Conservation (phyloP, 1,140 invertebrate species). For the Melipona quadrifasciata region DNA sequence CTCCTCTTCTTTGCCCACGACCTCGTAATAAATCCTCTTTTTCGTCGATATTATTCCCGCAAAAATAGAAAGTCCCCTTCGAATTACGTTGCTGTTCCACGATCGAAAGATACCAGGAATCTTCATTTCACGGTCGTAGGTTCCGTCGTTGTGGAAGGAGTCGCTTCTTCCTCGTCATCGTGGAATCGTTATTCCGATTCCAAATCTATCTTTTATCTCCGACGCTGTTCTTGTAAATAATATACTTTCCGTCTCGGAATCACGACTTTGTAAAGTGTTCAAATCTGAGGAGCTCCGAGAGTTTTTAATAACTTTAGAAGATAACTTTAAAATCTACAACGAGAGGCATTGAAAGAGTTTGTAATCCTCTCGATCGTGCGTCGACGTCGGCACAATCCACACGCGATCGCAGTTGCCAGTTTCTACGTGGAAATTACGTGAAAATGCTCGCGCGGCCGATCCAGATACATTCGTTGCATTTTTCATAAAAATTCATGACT, state of each 20-base stretch:
- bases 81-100: neutral
- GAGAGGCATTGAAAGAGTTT: neutral
- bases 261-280: neutral
- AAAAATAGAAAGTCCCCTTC: neutral
- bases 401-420: slow-evolving; percentile 28
- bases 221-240: slow-evolving; percentile 46
- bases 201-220: slow-evolving; percentile 68
- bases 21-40: neutral
- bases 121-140: slow-evolving; percentile 6
- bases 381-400: neutral
- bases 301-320: neutral
- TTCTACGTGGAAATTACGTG: neutral
- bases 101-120: neutral
- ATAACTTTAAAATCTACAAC: neutral
- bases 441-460: slow-evolving; percentile 1
- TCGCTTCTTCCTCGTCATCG: slow-evolving; percentile 62
- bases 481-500: neutral
- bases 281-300: too few relatives aligned
- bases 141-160: too few relatives aligned
- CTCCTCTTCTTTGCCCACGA: neutral
- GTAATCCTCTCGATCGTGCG: neutral
- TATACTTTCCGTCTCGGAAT: neutral
- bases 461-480: neutral
- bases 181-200: slow-evolving; percentile 59
- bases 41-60: neutral